Conservation (phyloP, 2,113 vertebrate genomes). For the Neodon shergylaensis region DNA sequence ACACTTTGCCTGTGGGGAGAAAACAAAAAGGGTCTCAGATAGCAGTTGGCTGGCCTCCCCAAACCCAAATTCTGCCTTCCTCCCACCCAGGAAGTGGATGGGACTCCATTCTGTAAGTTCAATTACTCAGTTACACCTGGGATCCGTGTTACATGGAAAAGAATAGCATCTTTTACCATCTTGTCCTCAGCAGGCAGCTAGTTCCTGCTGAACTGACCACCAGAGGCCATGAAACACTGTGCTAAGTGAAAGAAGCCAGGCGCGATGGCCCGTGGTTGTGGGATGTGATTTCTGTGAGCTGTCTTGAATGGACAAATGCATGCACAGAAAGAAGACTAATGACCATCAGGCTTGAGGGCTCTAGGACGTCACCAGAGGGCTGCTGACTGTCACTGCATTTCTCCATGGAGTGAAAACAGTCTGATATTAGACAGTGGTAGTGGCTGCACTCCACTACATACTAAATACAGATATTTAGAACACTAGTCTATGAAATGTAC, state of each 20-base stretch:
- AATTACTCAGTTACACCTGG: background rate
- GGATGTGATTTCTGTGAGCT: background rate
- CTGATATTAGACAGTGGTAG: background rate
- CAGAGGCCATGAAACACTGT: background rate
- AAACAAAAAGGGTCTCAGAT: constrained; percentile 25
- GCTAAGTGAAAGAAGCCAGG: background rate
- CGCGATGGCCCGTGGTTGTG: background rate
- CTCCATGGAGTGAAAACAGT: background rate
- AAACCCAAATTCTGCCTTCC: background rate
- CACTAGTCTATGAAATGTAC: background rate
- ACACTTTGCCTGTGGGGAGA: constrained; percentile 88
- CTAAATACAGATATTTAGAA: background rate
- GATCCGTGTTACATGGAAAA: background rate
- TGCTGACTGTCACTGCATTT: background rate
- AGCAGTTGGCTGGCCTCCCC: background rate
- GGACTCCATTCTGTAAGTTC: background rate
- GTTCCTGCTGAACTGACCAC: background rate
- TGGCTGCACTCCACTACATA: background rate
- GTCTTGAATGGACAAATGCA: background rate
- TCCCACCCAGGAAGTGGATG: background rate
- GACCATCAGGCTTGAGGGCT: background rate
- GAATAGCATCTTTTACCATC: background rate
- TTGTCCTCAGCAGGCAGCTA: background rate
- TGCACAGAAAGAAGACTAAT: background rate
- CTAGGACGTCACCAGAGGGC: background rate